Evolutionary conservation across 2,113 vertebrate genomes (phyloP), one percentile per base, ranked within the genome.

Genomic region (Corythornis vintsioides): DNA sequence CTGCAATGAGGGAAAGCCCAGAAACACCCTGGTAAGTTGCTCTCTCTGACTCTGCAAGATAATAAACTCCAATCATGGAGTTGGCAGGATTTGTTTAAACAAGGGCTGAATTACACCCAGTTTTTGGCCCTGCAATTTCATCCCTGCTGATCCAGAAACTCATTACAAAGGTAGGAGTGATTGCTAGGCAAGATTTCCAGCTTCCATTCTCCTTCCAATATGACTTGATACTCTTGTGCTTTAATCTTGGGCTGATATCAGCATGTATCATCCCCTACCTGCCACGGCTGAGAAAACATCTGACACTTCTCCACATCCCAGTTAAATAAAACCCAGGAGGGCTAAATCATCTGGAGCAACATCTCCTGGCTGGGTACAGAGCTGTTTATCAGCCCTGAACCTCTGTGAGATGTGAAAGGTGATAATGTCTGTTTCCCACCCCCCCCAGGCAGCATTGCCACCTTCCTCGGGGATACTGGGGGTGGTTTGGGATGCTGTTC

Each of bases 111-210:
- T 97, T 96, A 83, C 86, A 86, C n/a, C 48, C 75, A 50, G 90
- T 25, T 47, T 95, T 96, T 97, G 95, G 92, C 85, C 80, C 80
- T 88, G 81, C 93, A 94, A 74, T 97, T 95, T 97, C 89, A 96
- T 82, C 88, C 88, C 86, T 94, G 59, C 83, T 97, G 90, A 72
- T 89, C 89, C 79, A 95, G 95, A 95, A 97, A 96, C 90, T 94
- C 94, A 94, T 96, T 97, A 94, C 81, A 83, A 57, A 94, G 79
- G 71, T 80, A 76, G 82, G 74, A 83, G 67, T 55, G 88, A 94
- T 94, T 28, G 63, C 94, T 93, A 82, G 95, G 94, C 95, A 96
- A 93, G 94, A 94, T 96, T 96, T 96, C 94, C 93, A 53, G 59
- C 48, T 73, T 75, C 72, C 56, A 57, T 94, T 96, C 69, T 76